phyloP scores from a whole-genome alignment of 1,140 invertebrate species.

The Uloborus diversus region DNA sequence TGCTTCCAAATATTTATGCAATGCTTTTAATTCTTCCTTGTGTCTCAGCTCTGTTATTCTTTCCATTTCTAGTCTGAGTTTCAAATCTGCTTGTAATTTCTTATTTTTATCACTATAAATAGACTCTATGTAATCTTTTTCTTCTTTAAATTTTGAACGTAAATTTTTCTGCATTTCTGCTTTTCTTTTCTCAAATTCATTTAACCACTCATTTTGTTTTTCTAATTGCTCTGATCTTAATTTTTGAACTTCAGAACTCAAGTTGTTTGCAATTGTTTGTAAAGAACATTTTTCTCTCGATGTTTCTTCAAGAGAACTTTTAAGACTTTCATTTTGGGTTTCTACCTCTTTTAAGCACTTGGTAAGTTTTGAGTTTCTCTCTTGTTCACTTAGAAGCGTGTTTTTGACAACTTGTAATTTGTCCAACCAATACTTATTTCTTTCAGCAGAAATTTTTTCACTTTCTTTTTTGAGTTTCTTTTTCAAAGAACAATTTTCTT shows the following conservation, averaged over 20 bases:
- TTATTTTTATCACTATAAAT: neutral
- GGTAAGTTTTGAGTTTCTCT: neutral
- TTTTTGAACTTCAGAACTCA: slow-evolving; percentile 3
- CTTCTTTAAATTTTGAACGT: slow-evolving; percentile 14
- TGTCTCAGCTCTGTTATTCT: slow-evolving; percentile 6
- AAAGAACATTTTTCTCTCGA: neutral
- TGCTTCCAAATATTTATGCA: slow-evolving; percentile 23
- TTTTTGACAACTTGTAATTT: slow-evolving; percentile 10
- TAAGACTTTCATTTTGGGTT: neutral
- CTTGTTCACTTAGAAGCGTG: neutral
- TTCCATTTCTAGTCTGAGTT: slow-evolving; percentile 8
- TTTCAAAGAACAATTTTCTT: neutral
- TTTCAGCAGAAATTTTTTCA: neutral
- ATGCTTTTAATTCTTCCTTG: slow-evolving; percentile 9
- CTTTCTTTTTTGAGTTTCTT: slow-evolving; percentile 22
- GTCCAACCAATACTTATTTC: neutral
- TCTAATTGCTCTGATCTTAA: neutral
- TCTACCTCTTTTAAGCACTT: neutral
- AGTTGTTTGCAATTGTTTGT: neutral
- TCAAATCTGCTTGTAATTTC: neutral
- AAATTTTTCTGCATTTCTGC: neutral
- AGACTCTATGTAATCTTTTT: neutral
- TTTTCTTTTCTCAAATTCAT: slow-evolving; percentile 7
- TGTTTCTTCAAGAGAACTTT: neutral
- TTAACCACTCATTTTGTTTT: neutral